phyloP scores from a whole-genome alignment of 2,113 vertebrate genomes.

The Sula dactylatra region DNA sequence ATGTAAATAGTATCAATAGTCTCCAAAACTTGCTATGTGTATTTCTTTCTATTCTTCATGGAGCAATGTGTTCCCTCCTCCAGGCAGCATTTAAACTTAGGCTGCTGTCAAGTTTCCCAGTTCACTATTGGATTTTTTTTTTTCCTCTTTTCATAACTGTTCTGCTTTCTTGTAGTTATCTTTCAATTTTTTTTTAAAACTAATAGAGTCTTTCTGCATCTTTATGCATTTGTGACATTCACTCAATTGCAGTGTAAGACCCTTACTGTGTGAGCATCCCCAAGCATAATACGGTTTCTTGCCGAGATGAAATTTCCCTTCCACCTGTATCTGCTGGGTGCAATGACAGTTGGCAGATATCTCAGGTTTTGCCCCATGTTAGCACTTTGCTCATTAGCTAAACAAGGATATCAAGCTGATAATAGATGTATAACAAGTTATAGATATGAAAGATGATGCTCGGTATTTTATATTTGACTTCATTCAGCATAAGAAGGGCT shows the following conservation, averaged over 20 bases:
- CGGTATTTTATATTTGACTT: neutral
- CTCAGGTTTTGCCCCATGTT: neutral
- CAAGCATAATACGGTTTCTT: neutral
- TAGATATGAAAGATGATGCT: fast-evolving
- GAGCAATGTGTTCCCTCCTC: neutral
- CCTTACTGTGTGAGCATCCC: neutral
- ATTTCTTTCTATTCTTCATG: neutral
- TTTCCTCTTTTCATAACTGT: neutral
- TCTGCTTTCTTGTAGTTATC: neutral
- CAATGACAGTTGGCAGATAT: neutral
- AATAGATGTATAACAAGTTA: neutral
- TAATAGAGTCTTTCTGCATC: neutral
- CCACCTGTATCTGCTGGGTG: neutral
- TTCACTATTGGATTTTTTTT: neutral
- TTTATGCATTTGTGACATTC: neutral
- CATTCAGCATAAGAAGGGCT: neutral
- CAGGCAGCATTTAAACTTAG: neutral
- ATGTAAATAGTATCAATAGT: neutral
- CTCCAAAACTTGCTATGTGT: neutral
- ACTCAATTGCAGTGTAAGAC: neutral
- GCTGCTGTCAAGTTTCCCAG: neutral
- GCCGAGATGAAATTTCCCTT: neutral
- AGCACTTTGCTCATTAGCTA: neutral
- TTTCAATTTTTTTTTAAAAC: neutral
- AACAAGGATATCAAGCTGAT: neutral